Base-by-base conservation (phyloP, 35 echinoderm and acorn worm genomes). In the Acanthaster planci region DNA sequence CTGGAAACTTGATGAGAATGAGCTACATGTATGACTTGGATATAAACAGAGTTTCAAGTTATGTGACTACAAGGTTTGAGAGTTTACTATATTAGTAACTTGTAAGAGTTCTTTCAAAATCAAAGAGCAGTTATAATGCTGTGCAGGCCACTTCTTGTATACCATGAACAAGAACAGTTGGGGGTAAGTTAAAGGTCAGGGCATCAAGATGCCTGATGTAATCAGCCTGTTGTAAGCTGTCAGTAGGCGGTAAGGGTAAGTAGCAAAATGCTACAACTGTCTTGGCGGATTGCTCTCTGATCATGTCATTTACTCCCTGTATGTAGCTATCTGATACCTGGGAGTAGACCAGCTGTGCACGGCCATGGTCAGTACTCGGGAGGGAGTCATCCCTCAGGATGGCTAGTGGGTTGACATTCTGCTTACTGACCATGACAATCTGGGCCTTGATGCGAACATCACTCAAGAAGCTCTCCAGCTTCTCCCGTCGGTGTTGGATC, bases 111-210 rank as follows among this genome's bases (percentile, higher is more conserved):
- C n/a, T n/a, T n/a, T n/a, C n/a, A n/a, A 47, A 47, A 47, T 6
- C 42, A 47, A 47, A 47, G 42, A 47, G 42, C 35, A 19, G 58
- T 77, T 88, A 97, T 60, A 97, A 40, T 5, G 84, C 80, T 18
- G 88, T 93, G 0, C 58, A 79, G 7, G 95, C 91, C 6, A 97
- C 95, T 51, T 93, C 95, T 50, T 86, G 81, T 37, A 91, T 81
- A 31, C 95, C 95, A 68, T 97, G 95, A 14, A 97, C 91, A 78
- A 97, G 80, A 26, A 97, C 84, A n/a, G 95, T 93, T 2, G 95
- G 95, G 47, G 91, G 91, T 37, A 97, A 42, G 36, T 87, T 44
- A 29, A 82, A 29, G 9, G 95, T 97, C 34, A 97, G 64, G 16
- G 93, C 78, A 82, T 97, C 68, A 21, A 97, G 78, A 37, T 88